These are phyloP conservation scores for Trichopria drosophilae DNA, from an alignment of 2,888 invertebrate species.

Conservation along the genomic window DNA sequence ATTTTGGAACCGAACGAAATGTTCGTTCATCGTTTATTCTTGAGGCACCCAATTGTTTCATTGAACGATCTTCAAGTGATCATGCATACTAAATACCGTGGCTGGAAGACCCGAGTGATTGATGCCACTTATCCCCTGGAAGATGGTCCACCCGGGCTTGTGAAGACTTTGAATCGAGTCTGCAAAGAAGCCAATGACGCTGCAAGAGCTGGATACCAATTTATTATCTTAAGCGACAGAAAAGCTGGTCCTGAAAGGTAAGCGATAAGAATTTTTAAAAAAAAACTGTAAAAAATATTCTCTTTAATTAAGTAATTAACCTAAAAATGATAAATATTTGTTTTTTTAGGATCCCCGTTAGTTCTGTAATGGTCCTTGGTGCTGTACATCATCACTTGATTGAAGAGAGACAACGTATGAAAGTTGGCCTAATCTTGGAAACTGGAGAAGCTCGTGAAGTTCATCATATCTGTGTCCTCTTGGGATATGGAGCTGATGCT, in stretches of 20 bases:
- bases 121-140: conserved; percentile 84
- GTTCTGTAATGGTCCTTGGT: conserved; percentile 83
- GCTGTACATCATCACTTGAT: conserved; percentile 95
- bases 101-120: conserved; percentile 85
- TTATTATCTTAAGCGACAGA: conserved; percentile 86
- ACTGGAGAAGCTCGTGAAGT: conserved; percentile 95
- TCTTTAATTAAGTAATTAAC: not conserved
- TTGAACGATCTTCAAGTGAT: conserved; percentile 87
- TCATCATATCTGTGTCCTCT: conserved; percentile 92
- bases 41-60: conserved; percentile 92
- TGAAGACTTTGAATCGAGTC: conserved; percentile 77
- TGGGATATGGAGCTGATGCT: conserved; percentile 97
- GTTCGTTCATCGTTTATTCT: conserved; percentile 87
- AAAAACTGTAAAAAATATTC: not conserved
- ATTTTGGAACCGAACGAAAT: conserved; percentile 85
- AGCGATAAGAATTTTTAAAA: conserved; percentile 13
- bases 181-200: conserved; percentile 81
- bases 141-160: conserved; percentile 76
- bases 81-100: conserved; percentile 78
- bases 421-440: conserved; percentile 91
- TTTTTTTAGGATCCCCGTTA: conserved; percentile 68
- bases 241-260: conserved; percentile 63
- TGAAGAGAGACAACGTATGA: conserved; percentile 92
- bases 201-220: conserved; percentile 76
- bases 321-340: no score